Base-by-base conservation (phyloP, 2,113 vertebrate genomes). In the Zosterops lateralis region DNA sequence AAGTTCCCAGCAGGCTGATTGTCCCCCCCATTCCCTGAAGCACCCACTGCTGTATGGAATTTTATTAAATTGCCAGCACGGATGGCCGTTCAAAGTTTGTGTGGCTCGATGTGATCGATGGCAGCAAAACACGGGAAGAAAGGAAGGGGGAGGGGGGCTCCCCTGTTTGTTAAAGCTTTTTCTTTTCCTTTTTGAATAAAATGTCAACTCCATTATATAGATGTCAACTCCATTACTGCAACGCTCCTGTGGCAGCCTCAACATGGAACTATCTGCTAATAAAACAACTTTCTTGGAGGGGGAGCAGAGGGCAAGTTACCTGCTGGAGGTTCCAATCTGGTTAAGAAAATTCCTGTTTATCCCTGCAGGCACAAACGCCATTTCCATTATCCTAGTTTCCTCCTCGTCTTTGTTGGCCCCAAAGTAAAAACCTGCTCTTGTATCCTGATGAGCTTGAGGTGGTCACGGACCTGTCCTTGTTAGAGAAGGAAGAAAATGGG, bases 161-260 rank as follows among this genome's bases (percentile, higher is more conserved):
- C 72, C 70, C 85, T 84, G 93, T 93, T 91, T 92, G 86, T 92
- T 88, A 70, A 85, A 87, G 88, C 51, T 93, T 92, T 91, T 79
- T 91, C 93, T 91, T 90, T 57, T 82, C 57, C 87, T 81, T 94
- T 95, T 94, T 96, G 95, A 97, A 96, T 90, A 91, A 97, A 96
- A 96, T 92, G 96, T 97, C 95, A 97, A 95, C 96, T 95, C 96
- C 79, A 95, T 95, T 96, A 91, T 77, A 90, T 50, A 92, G 87
- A 95, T 96, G 96, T 97, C 97, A 97, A 97, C 92, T 96, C 97
- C 92, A 96, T 97, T 97, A 97, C 96, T 61, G 95, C 67, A 94
- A 91, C 67, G 51, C 91, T 93, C 64, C 76, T 31, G 84, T 44
- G 40, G 68, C 84, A 93, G 94, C 96, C 95, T 85, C 94, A 16